phyloP scores from a whole-genome alignment of 2,888 invertebrate species.

The Chloromyia formosa region DNA sequence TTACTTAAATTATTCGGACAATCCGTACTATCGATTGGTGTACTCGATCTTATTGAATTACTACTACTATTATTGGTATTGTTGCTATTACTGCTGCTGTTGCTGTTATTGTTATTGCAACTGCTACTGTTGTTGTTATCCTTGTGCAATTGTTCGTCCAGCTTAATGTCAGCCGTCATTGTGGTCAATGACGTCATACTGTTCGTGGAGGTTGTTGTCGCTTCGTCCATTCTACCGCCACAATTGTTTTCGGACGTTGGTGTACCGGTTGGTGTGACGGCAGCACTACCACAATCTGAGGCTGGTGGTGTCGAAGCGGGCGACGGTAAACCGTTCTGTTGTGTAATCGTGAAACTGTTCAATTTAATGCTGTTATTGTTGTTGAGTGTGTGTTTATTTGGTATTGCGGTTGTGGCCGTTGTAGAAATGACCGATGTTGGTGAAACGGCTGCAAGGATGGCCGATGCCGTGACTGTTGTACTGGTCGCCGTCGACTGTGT shows the following conservation, averaged over 20 bases:
- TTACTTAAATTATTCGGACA: slow-evolving; percentile 46
- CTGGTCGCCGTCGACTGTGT: slow-evolving; percentile 58
- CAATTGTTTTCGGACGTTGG: slow-evolving; percentile 46
- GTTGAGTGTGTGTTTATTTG: slow-evolving; percentile 52
- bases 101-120: slow-evolving; percentile 51
- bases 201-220: slow-evolving; percentile 45
- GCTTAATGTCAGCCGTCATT: slow-evolving; percentile 56
- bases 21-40: slow-evolving; percentile 42
- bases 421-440: slow-evolving; percentile 31
- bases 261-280: slow-evolving; percentile 44
- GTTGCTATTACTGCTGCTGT: slow-evolving; percentile 41
- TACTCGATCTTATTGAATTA: slow-evolving; percentile 42
- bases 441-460: slow-evolving; percentile 28
- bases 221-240: slow-evolving; percentile 33
- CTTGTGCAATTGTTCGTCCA: slow-evolving; percentile 48
- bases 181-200: slow-evolving; percentile 53
- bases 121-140: slow-evolving; percentile 45
- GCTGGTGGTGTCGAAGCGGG: slow-evolving; percentile 56
- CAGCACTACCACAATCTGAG: slow-evolving; percentile 55
- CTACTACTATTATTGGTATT: slow-evolving; percentile 41
- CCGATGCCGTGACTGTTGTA: slow-evolving; percentile 42
- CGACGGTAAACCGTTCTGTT: slow-evolving; percentile 59
- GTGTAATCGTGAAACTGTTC: slow-evolving; percentile 39
- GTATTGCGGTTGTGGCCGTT: slow-evolving; percentile 29
- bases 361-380: slow-evolving; percentile 45